Percentiles rank a stretch among this genome's conserved stretches.
phyloP scores from a whole-genome alignment of 2,113 vertebrate genomes.

The Callocephalon fimbriatum region DNA sequence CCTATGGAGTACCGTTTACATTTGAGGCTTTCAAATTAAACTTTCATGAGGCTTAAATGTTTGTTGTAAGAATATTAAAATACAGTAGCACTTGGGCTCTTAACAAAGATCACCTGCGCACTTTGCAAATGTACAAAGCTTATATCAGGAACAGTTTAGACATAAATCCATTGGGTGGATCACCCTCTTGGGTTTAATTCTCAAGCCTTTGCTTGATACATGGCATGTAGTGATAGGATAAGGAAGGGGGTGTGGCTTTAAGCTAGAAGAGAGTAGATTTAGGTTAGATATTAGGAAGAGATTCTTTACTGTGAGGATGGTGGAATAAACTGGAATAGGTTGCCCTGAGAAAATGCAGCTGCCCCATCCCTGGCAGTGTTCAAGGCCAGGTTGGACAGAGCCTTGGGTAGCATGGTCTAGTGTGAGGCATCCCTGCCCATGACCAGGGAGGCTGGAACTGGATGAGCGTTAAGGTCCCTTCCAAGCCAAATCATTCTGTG shows the following conservation, averaged over 20 bases:
- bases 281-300: neutral
- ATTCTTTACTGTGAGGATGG: neutral
- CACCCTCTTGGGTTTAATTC: neutral
- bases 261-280: neutral
- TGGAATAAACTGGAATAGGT: neutral
- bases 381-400: neutral
- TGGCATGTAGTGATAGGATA: neutral
- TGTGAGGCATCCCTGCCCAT: neutral
- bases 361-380: neutral
- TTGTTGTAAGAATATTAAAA: neutral
- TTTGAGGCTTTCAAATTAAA: neutral
- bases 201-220: neutral
- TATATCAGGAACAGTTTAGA: neutral
- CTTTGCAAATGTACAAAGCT: neutral
- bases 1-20: neutral
- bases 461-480: neutral
- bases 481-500: neutral
- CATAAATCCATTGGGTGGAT: neutral
- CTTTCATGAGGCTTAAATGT: neutral
- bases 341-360: neutral
- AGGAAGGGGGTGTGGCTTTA: neutral
- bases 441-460: neutral
- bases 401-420: neutral
- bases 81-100: neutral
- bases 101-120: neutral